Evolutionary conservation across 2,888 invertebrate species (phyloP).

Genomic region (Linyphia triangularis): DNA sequence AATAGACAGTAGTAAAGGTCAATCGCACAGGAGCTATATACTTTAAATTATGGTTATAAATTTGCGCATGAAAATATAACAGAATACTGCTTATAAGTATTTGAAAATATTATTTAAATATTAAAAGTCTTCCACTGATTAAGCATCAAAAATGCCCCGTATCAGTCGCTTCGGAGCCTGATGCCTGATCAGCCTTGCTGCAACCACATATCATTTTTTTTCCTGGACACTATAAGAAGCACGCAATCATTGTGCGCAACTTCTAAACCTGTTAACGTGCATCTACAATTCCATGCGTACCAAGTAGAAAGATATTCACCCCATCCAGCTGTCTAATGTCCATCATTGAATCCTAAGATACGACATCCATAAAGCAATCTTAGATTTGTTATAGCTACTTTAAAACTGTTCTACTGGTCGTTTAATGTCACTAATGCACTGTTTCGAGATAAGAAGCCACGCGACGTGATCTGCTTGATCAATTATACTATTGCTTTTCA

Average conservation of each 20-base stretch:
- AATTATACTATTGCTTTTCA: slow-evolving; percentile 20
- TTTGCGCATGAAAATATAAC: too few relatives aligned
- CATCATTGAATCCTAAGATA: slow-evolving; percentile 37
- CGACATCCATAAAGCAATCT: slow-evolving; percentile 41
- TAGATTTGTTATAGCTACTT: slow-evolving; percentile 55
- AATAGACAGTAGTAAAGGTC: too few relatives aligned
- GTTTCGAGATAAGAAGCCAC: slow-evolving; percentile 46
- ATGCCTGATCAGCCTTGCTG: too few relatives aligned
- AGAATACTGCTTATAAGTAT: too few relatives aligned
- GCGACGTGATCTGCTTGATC: slow-evolving; percentile 40
- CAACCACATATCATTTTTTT: too few relatives aligned
- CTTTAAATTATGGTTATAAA: too few relatives aligned
- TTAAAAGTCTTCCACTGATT: too few relatives aligned
- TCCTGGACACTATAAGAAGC: too few relatives aligned
- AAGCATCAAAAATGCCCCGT: too few relatives aligned
- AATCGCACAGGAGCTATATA: too few relatives aligned
- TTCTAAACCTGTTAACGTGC: background rate
- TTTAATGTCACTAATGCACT: slow-evolving; percentile 44
- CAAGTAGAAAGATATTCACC: slow-evolving; percentile 29
- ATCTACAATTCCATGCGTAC: background rate
- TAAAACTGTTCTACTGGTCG: slow-evolving; percentile 51
- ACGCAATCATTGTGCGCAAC: background rate
- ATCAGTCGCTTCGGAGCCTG: too few relatives aligned
- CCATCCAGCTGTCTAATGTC: background rate
- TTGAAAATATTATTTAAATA: too few relatives aligned